Evolutionary conservation across 2,888 invertebrate genomes (phyloP).

Genomic region (Thecophora atra): DNA sequence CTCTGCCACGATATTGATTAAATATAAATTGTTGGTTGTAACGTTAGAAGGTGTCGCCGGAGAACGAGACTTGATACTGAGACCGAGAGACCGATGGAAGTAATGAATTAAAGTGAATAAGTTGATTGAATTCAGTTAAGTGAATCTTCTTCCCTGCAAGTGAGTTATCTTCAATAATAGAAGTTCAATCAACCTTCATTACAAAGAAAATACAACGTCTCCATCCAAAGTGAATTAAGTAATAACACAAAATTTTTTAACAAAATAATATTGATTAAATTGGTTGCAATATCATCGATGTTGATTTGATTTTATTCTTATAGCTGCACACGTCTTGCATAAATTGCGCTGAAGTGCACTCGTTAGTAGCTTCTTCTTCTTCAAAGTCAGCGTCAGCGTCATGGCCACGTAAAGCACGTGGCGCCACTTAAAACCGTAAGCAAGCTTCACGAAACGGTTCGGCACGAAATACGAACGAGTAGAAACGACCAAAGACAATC

Average conservation of each 20-base stretch:
- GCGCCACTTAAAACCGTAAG: slow-evolving; percentile 13
- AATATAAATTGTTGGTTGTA: slow-evolving; percentile 9
- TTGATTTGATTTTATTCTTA: neutral
- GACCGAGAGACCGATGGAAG: too few species aligned
- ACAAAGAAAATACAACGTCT: neutral
- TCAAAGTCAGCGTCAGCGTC: slow-evolving; percentile 1
- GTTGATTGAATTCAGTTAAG: too few species aligned
- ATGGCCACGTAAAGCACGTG: slow-evolving; percentile 10
- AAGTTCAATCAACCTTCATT: neutral
- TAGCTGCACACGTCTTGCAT: neutral
- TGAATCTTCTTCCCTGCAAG: too few species aligned
- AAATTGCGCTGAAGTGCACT: neutral
- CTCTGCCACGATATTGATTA: neutral
- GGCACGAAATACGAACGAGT: neutral
- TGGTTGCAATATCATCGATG: neutral
- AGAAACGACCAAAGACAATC: slow-evolving; percentile 23
- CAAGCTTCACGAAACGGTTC: neutral
- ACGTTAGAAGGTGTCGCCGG: neutral
- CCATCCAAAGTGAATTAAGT: neutral
- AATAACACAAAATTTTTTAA: neutral
- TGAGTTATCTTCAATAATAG: too few species aligned
- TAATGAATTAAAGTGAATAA: too few species aligned
- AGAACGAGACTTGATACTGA: too few species aligned
- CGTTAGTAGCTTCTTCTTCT: neutral
- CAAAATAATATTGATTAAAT: neutral